These are phyloP conservation scores for Drosophila triauraria DNA, from an alignment of 1,140 invertebrate genomes.

Conservation along the genomic window DNA sequence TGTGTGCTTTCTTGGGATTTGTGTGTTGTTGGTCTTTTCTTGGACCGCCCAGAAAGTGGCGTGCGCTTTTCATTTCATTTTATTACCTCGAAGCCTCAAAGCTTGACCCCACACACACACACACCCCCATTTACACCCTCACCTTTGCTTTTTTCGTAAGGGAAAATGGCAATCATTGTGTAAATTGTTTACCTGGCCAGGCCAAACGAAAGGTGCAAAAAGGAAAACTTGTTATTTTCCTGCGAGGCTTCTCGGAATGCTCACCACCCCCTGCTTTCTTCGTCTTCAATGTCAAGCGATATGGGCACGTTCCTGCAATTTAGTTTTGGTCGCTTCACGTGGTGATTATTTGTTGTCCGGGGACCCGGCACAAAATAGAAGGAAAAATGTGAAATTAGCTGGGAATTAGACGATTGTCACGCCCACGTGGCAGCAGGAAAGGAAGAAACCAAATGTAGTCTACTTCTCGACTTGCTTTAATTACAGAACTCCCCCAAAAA, in stretches of 20 bases:
- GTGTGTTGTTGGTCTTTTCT: slow-evolving; percentile 60
- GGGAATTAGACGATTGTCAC: slow-evolving; percentile 68
- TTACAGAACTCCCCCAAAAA: slow-evolving; percentile 59
- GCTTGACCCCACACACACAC: slow-evolving; percentile 46
- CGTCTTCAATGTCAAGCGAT: slow-evolving; percentile 71
- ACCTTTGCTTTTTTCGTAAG: background rate
- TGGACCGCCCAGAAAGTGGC: slow-evolving; percentile 46
- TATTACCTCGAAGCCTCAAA: slow-evolving; percentile 53
- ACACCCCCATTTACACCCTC: slow-evolving; percentile 5
- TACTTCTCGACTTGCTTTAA: slow-evolving; percentile 69
- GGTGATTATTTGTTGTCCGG: slow-evolving; percentile 57
- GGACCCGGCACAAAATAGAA: too few species aligned
- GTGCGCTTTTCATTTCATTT: slow-evolving; percentile 79
- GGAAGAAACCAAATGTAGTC: slow-evolving; percentile 66
- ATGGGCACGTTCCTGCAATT: slow-evolving; percentile 80
- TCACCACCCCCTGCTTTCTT: slow-evolving; percentile 3
- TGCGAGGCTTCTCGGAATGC: slow-evolving; percentile 53
- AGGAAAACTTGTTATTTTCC: slow-evolving; percentile 55
- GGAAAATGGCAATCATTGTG: slow-evolving; percentile 66
- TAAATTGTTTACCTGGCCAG: slow-evolving; percentile 66
- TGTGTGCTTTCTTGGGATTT: slow-evolving; percentile 44
- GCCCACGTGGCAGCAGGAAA: slow-evolving; percentile 34
- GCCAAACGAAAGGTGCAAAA: slow-evolving; percentile 52
- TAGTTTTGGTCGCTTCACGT: slow-evolving; percentile 57
- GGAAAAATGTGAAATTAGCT: slow-evolving; percentile 78